Evolutionary conservation across 2,113 vertebrate species (phyloP).

Genomic region (Pontoporia blainvillei): DNA sequence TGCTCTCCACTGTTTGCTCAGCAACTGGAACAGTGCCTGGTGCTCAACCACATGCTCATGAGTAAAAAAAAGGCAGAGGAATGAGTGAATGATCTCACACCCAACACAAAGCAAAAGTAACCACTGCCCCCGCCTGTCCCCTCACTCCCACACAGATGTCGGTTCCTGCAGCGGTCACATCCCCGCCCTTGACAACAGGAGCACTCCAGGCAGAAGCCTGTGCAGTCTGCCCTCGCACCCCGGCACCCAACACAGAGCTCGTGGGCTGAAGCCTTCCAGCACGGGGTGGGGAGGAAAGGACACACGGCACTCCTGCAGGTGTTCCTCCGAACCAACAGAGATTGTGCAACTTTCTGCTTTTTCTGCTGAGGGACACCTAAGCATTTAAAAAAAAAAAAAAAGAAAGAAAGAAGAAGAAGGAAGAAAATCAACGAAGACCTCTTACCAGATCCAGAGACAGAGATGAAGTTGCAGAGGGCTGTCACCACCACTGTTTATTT

Average conservation of each 20-base stretch:
- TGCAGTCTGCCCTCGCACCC: accelerated
- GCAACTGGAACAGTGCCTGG: neutral
- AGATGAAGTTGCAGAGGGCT: neutral
- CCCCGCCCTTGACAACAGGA: too few species aligned
- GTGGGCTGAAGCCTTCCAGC: neutral
- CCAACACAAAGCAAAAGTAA: neutral
- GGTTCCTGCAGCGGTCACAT: too few species aligned
- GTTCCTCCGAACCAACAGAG: too few species aligned
- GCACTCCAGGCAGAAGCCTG: neutral
- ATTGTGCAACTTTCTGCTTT: neutral
- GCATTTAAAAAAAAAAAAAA: neutral
- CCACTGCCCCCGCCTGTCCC: accelerated
- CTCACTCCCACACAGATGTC: neutral
- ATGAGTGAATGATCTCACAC: accelerated
- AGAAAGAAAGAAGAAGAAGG: too few species aligned
- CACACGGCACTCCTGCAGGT: too few species aligned
- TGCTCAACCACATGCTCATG: neutral
- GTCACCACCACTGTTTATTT: accelerated
- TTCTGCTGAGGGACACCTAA: neutral
- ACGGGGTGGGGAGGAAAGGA: accelerated
- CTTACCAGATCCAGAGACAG: neutral
- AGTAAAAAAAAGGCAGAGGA: accelerated
- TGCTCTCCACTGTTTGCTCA: neutral
- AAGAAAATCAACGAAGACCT: neutral
- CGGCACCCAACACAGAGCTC: accelerated